Percentiles rank a stretch among this genome's conserved stretches.
These are phyloP conservation scores for Trachurus trachurus DNA, from an alignment of 2,797 vertebrate species.

Conservation along the genomic window DNA sequence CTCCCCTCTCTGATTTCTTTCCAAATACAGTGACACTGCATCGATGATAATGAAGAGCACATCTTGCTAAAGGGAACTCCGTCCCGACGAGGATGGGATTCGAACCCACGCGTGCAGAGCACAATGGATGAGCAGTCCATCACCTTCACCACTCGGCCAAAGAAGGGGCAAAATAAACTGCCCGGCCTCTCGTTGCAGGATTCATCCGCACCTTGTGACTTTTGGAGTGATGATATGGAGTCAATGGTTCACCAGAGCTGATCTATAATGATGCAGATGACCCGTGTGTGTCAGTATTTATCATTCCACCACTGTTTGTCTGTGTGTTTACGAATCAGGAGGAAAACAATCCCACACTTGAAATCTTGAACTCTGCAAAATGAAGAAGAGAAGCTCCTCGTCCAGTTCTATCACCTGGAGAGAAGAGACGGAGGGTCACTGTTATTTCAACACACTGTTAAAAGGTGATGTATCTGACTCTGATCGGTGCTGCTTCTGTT, in stretches of 20 bases:
- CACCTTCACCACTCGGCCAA: constrained; percentile 95
- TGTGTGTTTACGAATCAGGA: neutral
- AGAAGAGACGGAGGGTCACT: neutral
- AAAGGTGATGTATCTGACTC: neutral
- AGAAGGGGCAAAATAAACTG: too few species aligned
- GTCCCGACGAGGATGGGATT: constrained; percentile 84
- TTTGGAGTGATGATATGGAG: too few species aligned
- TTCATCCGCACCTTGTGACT: too few species aligned
- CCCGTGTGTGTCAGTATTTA: neutral
- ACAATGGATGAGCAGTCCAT: constrained; percentile 97
- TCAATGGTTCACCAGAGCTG: too few species aligned
- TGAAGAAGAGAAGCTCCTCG: neutral
- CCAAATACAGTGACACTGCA: too few species aligned
- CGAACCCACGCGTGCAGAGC: constrained; percentile 92
- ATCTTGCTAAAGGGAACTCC: too few species aligned
- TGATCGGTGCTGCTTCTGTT: constrained; percentile 20
- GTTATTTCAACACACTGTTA: constrained; percentile 28
- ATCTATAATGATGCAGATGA: too few species aligned
- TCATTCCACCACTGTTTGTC: neutral
- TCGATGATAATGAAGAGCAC: too few species aligned
- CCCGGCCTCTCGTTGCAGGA: too few species aligned
- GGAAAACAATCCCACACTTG: neutral
- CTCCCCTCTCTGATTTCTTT: too few species aligned
- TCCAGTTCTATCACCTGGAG: too few species aligned
- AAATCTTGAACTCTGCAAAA: neutral